phyloP scores from a whole-genome alignment of 2,888 invertebrate genomes.

The Drosophila leonis region DNA sequence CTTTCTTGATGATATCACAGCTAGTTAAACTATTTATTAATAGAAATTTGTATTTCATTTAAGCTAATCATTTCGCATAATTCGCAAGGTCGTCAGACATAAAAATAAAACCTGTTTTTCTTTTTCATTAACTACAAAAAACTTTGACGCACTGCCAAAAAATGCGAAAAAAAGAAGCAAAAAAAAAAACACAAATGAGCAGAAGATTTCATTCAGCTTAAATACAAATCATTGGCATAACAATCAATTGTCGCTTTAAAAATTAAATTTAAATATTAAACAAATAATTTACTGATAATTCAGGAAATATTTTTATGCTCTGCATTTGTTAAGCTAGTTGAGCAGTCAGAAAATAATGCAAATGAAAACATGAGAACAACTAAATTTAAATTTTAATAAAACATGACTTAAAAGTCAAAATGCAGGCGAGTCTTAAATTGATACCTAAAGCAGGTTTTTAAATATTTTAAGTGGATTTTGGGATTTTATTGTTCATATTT shows the following conservation, averaged over 20 bases:
- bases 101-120: constrained; percentile 52
- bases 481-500: not conserved
- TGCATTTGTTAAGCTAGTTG: not conserved
- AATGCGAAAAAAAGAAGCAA: not conserved
- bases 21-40: constrained; percentile 36
- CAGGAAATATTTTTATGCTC: constrained; percentile 31
- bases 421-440: not conserved
- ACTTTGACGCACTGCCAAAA: constrained; percentile 16
- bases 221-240: constrained; percentile 17
- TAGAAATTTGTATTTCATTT: constrained; percentile 30
- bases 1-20: constrained; percentile 32
- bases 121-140: constrained; percentile 13
- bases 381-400: not conserved
- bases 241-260: constrained; percentile 10
- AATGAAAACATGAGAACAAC: not conserved
- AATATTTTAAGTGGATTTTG: not conserved
- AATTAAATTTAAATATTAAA: constrained; percentile 10
- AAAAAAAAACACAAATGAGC: constrained; percentile 1
- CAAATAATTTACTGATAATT: not conserved
- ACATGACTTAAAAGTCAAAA: not conserved
- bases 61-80: constrained; percentile 48
- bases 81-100: constrained; percentile 56
- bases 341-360: constrained; percentile 2
- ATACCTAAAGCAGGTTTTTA: not conserved
- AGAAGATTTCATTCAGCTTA: constrained; percentile 10